Base-by-base conservation (phyloP, 2,113 vertebrate species). In the Sander lucioperca region DNA sequence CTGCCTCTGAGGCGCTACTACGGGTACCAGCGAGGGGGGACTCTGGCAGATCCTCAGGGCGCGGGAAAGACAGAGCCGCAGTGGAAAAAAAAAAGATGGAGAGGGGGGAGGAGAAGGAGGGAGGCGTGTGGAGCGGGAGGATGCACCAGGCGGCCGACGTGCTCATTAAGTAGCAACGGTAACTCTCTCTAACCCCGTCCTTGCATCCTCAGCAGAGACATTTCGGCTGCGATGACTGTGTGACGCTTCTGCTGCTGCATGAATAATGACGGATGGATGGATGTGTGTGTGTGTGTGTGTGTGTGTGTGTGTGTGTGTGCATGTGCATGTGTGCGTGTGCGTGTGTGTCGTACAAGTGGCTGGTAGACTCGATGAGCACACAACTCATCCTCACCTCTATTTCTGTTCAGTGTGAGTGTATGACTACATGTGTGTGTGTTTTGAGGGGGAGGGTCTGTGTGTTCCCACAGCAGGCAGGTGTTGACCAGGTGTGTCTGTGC, bases 151-250 rank as follows among this genome's bases (percentile, higher is more conserved):
- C 86, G 56, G 84, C 77, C 77, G 81, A 87, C 76, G 19, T 50
- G 82, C 84, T 92, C 82, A 77, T 85, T 91, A 89, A 95, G 92
- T 92, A 92, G 88, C 89, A n/a, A 94, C 93, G 92, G 91, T 92
- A 93, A 92, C 90, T 84, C 84, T 79, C 75, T 79, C 74, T 80
- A 80, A 71, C 70, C 51, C 27, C 15, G 56, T 76, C 54, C 73
- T 81, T 92, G 64, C 82, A 56, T 92, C 85, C 88, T 86, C 85
- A 69, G 68, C 75, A 47, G 78, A 75, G 84, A 80, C 56, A 21
- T 45, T 65, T 36, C 62, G 72, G 73, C 75, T 71, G 73, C 66
- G 36, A 53, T 80, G 67, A 78, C 75, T 69, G 71, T 70, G 80
- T 77, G 78, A 77, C 23, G 70, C 36, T 69, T 36, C 25, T 56